phyloP scores from a whole-genome alignment of 1,140 invertebrate genomes.

The Ditylenchus dipsaci region DNA sequence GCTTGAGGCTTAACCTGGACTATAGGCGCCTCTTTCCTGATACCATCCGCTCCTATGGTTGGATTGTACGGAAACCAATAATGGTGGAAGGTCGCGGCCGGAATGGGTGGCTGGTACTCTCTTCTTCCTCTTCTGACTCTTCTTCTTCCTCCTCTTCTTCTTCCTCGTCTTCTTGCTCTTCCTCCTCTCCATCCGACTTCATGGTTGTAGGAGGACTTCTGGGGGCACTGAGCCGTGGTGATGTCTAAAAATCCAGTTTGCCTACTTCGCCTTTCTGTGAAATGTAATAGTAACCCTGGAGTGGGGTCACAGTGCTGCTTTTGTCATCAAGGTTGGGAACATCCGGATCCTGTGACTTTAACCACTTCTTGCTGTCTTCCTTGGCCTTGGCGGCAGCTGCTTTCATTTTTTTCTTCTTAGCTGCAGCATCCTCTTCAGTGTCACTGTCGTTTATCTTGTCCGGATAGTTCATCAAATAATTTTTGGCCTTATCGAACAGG shows the following conservation, averaged over 20 bases:
- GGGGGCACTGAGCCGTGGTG: slow-evolving; percentile 41
- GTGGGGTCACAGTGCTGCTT: too few species aligned
- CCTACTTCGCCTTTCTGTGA: too few species aligned
- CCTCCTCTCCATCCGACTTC: background rate
- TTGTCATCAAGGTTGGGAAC: slow-evolving; percentile 13
- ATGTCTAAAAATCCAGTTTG: slow-evolving; percentile 17
- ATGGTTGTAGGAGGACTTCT: slow-evolving; percentile 25
- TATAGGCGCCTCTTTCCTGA: slow-evolving; percentile 42
- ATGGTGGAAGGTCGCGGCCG: slow-evolving; percentile 45
- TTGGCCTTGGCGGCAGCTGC: slow-evolving; percentile 5
- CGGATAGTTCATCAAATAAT: slow-evolving; percentile 17
- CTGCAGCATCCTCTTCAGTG: slow-evolving; percentile 24
- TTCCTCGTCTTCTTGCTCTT: slow-evolving; percentile 19
- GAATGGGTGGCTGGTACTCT: slow-evolving; percentile 34
- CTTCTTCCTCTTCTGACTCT: slow-evolving; percentile 48
- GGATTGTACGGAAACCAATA: slow-evolving; percentile 47
- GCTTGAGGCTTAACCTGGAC: slow-evolving; percentile 41
- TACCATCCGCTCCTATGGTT: slow-evolving; percentile 38
- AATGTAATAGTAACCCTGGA: too few species aligned
- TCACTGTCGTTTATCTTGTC: slow-evolving; percentile 40
- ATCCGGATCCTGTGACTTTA: slow-evolving; percentile 48
- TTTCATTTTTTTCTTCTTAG: slow-evolving; percentile 27
- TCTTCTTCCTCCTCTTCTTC: slow-evolving; percentile 35
- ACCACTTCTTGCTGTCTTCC: slow-evolving; percentile 24
- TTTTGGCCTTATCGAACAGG: slow-evolving; percentile 51